Evolutionary conservation across 2,888 invertebrate species (phyloP).

Genomic region (Apantesis nais): DNA sequence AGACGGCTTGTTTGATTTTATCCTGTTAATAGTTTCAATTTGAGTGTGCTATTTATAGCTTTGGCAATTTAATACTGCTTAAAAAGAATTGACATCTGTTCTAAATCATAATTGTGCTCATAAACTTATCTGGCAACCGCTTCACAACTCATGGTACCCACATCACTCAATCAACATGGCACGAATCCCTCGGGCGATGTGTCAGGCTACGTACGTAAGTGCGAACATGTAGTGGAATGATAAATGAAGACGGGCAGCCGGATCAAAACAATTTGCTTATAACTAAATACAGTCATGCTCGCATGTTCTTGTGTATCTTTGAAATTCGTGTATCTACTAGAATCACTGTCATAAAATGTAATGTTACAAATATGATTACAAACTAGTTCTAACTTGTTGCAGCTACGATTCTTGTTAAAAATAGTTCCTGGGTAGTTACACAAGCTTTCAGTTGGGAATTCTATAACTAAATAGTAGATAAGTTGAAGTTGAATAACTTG

Average conservation of each 20-base stretch:
- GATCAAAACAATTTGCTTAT: neutral
- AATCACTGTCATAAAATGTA: neutral
- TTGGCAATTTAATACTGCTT: slow-evolving; percentile 8
- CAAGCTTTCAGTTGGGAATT: too few relatives aligned
- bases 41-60: slow-evolving; percentile 16
- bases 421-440: neutral
- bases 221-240: neutral
- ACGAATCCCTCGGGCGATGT: neutral
- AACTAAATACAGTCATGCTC: neutral
- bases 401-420: neutral
- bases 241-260: neutral
- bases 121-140: slow-evolving; percentile 15
- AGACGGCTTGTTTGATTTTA: neutral
- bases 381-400: neutral
- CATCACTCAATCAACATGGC: slow-evolving; percentile 8
- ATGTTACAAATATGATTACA: neutral
- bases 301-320: neutral
- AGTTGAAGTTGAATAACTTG: too few relatives aligned
- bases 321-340: neutral
- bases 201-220: neutral
- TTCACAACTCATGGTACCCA: slow-evolving; percentile 8
- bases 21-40: slow-evolving; percentile 7
- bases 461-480: too few relatives aligned
- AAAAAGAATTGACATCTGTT: slow-evolving; percentile 14
- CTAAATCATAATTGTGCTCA: slow-evolving; percentile 19